These are phyloP conservation scores for Elaeidobius kamerunicus DNA, from an alignment of 2,888 invertebrate genomes.

Conservation along the genomic window DNA sequence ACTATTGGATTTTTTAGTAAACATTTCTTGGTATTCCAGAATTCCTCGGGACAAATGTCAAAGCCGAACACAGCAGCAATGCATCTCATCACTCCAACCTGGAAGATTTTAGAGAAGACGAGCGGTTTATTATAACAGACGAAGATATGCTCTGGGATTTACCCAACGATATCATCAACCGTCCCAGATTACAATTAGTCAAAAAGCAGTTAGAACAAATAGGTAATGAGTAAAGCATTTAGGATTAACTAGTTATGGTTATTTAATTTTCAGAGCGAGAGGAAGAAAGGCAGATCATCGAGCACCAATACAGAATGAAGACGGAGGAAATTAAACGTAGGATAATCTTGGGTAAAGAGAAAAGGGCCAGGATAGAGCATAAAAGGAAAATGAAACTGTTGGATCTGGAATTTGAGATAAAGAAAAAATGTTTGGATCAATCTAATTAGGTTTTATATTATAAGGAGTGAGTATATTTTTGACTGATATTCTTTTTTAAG, in stretches of 20 bases:
- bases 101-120: conserved; percentile 10
- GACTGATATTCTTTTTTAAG: no score
- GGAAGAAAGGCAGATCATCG: conserved; percentile 20
- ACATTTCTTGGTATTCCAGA: background rate
- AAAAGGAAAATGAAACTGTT: conserved; percentile 21
- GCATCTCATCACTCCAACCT: background rate
- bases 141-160: conserved; percentile 29
- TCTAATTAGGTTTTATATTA: no score
- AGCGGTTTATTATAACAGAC: conserved; percentile 23
- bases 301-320: conserved; percentile 22
- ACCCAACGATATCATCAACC: conserved; percentile 14
- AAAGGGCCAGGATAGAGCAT: conserved; percentile 21
- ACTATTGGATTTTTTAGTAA: background rate
- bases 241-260: no score
- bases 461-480: no score
- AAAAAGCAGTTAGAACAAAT: conserved; percentile 22
- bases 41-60: conserved; percentile 4
- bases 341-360: conserved; percentile 17
- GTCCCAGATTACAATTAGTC: conserved; percentile 19
- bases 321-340: conserved; percentile 16
- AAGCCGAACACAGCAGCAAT: conserved; percentile 10
- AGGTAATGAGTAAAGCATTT: conserved; percentile 7
- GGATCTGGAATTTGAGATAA: conserved; percentile 22
- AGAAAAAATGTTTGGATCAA: no score
- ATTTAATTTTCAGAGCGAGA: conserved; percentile 18